Base-by-base conservation (phyloP, 2,113 vertebrate species). In the Sorex araneus region DNA sequence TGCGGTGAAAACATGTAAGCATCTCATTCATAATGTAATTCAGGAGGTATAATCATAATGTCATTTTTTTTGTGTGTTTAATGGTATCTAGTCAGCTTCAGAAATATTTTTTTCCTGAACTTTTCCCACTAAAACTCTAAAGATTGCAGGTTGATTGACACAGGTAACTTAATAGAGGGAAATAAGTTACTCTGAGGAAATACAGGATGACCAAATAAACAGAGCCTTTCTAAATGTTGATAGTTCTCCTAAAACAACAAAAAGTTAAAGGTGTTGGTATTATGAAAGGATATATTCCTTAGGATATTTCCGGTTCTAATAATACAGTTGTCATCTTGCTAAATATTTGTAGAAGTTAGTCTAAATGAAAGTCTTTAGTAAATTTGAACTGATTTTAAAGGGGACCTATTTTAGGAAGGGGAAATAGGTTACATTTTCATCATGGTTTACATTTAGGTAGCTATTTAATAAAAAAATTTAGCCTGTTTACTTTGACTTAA, bases 1-100 rank as follows among this genome's bases (percentile, higher is more conserved):
- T 98, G 97, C 97, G 97, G 97, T 98, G 97, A 98, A 98, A 98
- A 98, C 98, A 98, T 98, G 98, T 98, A 98, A 98, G 98, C 98
- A 98, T 98, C 96, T 98, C 97, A 98, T 98, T 97, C 96, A 96
- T 98, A 97, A 98, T 97, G 98, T 98, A 97, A 98, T 98, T 76
- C 97, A 98, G 98, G 98, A 98, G 96, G 97, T 98, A 97, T 97
- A 97, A 97, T 98, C 96, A 96, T 98, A 96, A 97, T 98, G 97
- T 97, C 97, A 97, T 98, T 98, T 98, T 97, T 92, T 87, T 96
- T 95, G 94, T 97, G 97, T 97, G 96, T 96, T 95, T 94, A 95
- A 91, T 96, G 94, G 32, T 96, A 95, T 92, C 74, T 96, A 95
- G 93, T 95, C 84, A 95, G 12, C 94, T 96, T 96, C 88, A 92